Evolutionary conservation across 2,888 invertebrate species (phyloP).

Genomic region (Xanthorhoe designata): DNA sequence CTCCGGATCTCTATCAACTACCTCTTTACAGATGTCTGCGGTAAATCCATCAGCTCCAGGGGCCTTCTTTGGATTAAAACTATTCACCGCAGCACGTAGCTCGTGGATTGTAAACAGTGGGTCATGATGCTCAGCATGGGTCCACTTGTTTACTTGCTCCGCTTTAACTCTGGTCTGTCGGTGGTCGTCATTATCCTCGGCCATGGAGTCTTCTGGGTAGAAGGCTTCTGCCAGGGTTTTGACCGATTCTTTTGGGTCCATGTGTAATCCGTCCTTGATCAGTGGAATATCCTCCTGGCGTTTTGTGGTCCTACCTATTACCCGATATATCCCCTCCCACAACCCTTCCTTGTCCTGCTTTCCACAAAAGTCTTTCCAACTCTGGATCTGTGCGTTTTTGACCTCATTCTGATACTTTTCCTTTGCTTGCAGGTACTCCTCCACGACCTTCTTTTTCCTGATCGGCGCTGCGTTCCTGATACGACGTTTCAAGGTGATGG

Average conservation of each 20-base stretch:
- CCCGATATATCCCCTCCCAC: slow-evolving; percentile 33
- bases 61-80: slow-evolving; percentile 41
- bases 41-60: slow-evolving; percentile 29
- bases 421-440: slow-evolving; percentile 23
- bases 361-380: slow-evolving; percentile 41
- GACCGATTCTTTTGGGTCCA: slow-evolving; percentile 16
- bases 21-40: slow-evolving; percentile 32
- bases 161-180: slow-evolving; percentile 7
- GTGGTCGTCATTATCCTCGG: slow-evolving; percentile 22
- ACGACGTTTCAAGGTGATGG: slow-evolving; percentile 10
- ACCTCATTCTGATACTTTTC: slow-evolving; percentile 2
- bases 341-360: no score
- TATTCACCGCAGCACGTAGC: slow-evolving; percentile 7
- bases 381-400: slow-evolving; percentile 25
- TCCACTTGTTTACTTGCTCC: slow-evolving; percentile 15
- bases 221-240: slow-evolving; percentile 21
- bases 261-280: not conserved
- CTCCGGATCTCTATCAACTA: slow-evolving; percentile 30
- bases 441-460: slow-evolving; percentile 7
- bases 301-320: slow-evolving; percentile 15
- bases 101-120: slow-evolving; percentile 38
- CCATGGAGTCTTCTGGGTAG: slow-evolving; percentile 20
- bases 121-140: slow-evolving; percentile 23
- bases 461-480: slow-evolving; percentile 1
- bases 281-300: slow-evolving; percentile 21